These are phyloP conservation scores for Dasysyrphus tricinctus DNA, from an alignment of 2,888 invertebrate species.

Conservation along the genomic window DNA sequence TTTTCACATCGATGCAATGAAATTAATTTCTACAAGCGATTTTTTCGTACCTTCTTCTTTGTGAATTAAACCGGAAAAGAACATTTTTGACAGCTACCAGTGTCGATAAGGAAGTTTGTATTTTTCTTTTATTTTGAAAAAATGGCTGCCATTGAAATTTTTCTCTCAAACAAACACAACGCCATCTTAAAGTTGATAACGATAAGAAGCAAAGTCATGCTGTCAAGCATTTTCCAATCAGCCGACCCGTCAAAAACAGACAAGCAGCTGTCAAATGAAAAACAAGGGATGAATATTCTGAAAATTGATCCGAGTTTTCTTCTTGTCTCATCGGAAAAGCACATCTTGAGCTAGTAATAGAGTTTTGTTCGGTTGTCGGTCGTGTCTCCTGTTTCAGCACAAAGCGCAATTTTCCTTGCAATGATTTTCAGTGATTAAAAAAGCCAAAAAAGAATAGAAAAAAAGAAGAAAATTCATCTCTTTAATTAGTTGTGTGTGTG, in stretches of 20 bases:
- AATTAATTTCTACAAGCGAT: conserved; percentile 77
- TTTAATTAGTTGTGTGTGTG: conserved; percentile 13
- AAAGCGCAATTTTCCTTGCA: conserved; percentile 53
- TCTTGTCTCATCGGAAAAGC: conserved; percentile 64
- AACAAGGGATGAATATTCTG: conserved; percentile 70
- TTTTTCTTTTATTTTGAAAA: background rate
- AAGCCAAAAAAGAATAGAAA: background rate
- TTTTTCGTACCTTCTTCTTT: conserved; percentile 82
- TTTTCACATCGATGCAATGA: conserved; percentile 79
- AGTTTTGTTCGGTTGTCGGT: conserved; percentile 54
- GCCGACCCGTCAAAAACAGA: conserved; percentile 20
- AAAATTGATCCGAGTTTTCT: conserved; percentile 73
- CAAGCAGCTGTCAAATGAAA: conserved; percentile 64
- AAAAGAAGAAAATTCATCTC: conserved; percentile 11
- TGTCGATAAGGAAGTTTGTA: conserved; percentile 62
- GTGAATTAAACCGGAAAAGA: conserved; percentile 84
- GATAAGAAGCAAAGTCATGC: conserved; percentile 41
- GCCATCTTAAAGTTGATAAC: conserved; percentile 30
- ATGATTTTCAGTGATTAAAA: conserved; percentile 31
- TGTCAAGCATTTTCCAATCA: conserved; percentile 26
- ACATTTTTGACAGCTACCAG: conserved; percentile 78
- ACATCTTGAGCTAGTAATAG: conserved; percentile 73
- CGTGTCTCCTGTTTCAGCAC: conserved; percentile 58
- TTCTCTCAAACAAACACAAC: background rate
- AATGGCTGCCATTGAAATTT: background rate